These are phyloP conservation scores for Chiloscyllium plagiosum DNA, from an alignment of 2,113 vertebrate species.

Conservation along the genomic window DNA sequence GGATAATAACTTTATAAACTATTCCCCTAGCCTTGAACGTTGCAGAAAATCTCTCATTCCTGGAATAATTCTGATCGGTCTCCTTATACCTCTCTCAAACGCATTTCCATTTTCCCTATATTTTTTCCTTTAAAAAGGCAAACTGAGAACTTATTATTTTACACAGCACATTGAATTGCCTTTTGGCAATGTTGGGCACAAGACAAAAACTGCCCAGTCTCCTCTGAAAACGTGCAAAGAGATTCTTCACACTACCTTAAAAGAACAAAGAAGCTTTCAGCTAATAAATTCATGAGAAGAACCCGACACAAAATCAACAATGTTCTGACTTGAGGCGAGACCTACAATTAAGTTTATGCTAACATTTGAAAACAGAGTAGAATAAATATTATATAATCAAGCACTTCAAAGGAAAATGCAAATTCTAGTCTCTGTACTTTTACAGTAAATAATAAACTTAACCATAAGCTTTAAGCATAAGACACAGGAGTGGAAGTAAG, in stretches of 20 bases:
- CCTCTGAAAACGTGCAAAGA: background rate
- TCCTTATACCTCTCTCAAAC: background rate
- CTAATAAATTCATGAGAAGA: background rate
- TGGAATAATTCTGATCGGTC: background rate
- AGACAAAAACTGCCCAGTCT: background rate
- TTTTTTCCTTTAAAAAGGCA: background rate
- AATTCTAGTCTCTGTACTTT: background rate
- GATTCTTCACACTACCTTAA: background rate
- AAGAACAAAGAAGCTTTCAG: background rate
- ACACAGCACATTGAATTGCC: background rate
- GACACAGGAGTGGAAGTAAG: too few relatives aligned
- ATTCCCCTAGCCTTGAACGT: background rate
- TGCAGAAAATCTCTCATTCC: background rate
- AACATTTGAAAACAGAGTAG: background rate
- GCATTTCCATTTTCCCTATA: background rate
- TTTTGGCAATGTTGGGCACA: background rate
- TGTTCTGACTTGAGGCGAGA: background rate
- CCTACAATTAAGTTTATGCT: background rate
- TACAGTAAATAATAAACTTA: background rate
- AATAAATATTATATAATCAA: background rate
- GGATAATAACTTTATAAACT: background rate
- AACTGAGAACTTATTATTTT: background rate
- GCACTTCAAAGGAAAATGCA: background rate
- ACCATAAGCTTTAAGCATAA: too few relatives aligned
- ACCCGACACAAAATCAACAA: background rate